Base-by-base conservation (phyloP, 1,140 invertebrate species). In the Brachionus koreanus region DNA sequence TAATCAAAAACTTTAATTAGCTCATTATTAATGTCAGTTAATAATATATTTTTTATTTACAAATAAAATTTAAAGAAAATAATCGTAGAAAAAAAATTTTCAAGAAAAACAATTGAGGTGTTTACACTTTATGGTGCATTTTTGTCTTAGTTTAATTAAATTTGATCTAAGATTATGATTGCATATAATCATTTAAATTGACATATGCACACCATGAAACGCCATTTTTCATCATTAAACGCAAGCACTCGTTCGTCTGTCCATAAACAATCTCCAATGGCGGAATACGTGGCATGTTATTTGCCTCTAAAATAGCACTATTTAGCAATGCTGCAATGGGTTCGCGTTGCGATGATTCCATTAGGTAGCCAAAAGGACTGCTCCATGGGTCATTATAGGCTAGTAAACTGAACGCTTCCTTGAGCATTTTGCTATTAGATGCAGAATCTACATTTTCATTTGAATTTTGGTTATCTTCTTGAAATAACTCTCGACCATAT, bases 341-440 rank as follows among this genome's bases (percentile, higher is more conserved):
- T 90, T 98, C 96, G 86, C 96, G 91, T 86, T 97, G 93, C 83
- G 93, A 91, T 10, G 95, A 93, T 88, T 97, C 93, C 84, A 98
- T 90, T 87, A 98, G 95, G 93, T 94, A 95, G 29, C 95, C 95
- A 65, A 98, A 92, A 25, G 96, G 96, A 89, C 95, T 97, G 85
- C 92, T 92, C 95, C 95, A 98, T 7, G 97, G 97, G 91, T 98
- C 97, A 84, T 95, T 94, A 90, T 98, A 98, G 12, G 97, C 96
- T 85, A 98, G 90, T 85, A 98, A 91, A 91, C 96, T 98, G 90
- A 98, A 98, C 85, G 96, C 96, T 90, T 98, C 94, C 92, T 97
- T 90, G 39, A 98, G 90, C 93, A 97, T 95, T 89, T 95, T 94
- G 88, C 95, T 95, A 89, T 96, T 95, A 52, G 90, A 90, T 87